phyloP scores from a whole-genome alignment of 2,888 invertebrate genomes.

The Pseudococcus viburni region DNA sequence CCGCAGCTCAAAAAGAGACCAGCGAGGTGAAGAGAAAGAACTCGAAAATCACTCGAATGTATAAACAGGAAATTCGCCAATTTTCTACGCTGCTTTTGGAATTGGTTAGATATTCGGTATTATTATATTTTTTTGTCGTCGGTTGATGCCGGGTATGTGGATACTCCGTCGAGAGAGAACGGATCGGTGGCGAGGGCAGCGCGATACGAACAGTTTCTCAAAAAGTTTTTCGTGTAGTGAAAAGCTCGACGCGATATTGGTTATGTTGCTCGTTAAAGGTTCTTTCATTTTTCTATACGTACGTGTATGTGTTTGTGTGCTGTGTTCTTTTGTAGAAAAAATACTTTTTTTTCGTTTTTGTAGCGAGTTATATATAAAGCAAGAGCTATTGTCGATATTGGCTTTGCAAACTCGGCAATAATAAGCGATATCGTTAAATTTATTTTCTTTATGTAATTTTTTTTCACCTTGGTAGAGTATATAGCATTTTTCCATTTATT shows the following conservation, averaged over 20 bases:
- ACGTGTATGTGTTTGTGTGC: background rate
- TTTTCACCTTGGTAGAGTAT: background rate
- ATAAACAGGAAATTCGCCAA: slow-evolving; percentile 49
- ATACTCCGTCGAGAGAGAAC: background rate
- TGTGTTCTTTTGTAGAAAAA: slow-evolving; percentile 30
- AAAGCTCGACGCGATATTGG: slow-evolving; percentile 23
- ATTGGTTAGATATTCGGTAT: slow-evolving; percentile 44
- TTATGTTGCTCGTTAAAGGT: slow-evolving; percentile 44
- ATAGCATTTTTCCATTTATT: slow-evolving; percentile 12
- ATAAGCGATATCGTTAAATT: slow-evolving; percentile 54
- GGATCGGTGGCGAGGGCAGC: background rate
- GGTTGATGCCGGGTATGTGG: background rate
- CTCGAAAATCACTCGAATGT: slow-evolving; percentile 47
- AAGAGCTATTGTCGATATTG: slow-evolving; percentile 45
- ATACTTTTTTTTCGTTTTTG: background rate
- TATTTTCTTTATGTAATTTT: slow-evolving; percentile 50
- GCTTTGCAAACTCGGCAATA: slow-evolving; percentile 41
- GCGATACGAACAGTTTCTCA: background rate
- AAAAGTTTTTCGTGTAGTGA: slow-evolving; percentile 23
- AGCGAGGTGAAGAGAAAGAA: background rate
- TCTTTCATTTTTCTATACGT: slow-evolving; percentile 38
- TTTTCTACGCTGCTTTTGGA: slow-evolving; percentile 47
- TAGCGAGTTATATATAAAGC: slow-evolving; percentile 8
- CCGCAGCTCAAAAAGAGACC: background rate
- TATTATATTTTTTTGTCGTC: slow-evolving; percentile 24